Percentiles rank a stretch among this genome's conserved stretches.
phyloP scores from a whole-genome alignment of 2,888 invertebrate species.

The Scaptomyza flava region DNA sequence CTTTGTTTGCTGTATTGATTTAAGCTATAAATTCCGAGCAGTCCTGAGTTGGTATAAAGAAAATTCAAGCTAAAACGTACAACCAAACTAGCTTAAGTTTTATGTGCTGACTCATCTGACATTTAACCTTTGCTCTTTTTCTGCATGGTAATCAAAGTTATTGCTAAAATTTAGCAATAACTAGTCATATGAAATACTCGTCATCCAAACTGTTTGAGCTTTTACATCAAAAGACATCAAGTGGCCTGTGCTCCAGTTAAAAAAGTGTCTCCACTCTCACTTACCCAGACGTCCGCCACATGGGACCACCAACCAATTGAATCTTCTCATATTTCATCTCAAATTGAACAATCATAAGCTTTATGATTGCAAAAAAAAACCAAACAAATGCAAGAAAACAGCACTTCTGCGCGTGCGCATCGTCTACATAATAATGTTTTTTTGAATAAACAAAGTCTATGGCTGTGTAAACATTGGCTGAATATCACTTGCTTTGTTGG shows the following conservation, averaged over 20 bases:
- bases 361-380: constrained; percentile 8
- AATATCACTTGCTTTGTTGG: constrained; percentile 3
- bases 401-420: constrained; percentile 56
- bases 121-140: background rate
- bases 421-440: constrained; percentile 18
- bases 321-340: constrained; percentile 51
- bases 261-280: constrained; percentile 12
- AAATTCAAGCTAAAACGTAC: background rate
- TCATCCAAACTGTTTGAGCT: constrained; percentile 21
- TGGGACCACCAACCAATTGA: constrained; percentile 47
- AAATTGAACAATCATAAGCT: constrained; percentile 17
- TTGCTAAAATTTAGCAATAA: background rate
- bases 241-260: constrained; percentile 28
- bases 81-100: background rate
- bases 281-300: constrained; percentile 27
- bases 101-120: background rate
- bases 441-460: constrained; percentile 29
- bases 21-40: background rate
- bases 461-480: constrained; percentile 3
- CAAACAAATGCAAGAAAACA: constrained; percentile 29
- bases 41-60: background rate
- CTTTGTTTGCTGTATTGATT: background rate
- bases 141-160: background rate
- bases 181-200: background rate
- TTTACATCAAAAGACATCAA: constrained; percentile 27